Conservation (phyloP, 2,888 invertebrate species). For the Mellilla xanthometata region DNA sequence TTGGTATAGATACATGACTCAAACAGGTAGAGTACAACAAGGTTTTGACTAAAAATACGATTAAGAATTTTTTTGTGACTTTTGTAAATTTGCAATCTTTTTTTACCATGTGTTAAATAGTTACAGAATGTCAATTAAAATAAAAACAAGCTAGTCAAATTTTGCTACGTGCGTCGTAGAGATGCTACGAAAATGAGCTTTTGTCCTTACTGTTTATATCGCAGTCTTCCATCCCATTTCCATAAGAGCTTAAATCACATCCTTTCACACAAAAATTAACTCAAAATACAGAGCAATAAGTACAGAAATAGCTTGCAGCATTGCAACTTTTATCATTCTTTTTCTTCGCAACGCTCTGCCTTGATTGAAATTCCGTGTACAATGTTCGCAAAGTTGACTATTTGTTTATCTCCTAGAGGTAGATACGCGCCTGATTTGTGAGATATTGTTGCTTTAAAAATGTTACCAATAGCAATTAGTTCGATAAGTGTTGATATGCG, state of each 20-base stretch:
- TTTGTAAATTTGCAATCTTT: too few species aligned
- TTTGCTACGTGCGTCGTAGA: too few species aligned
- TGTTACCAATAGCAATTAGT: constrained; percentile 67
- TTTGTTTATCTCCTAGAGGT: constrained; percentile 69
- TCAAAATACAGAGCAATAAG: constrained; percentile 10
- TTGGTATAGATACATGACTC: too few species aligned
- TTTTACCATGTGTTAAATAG: too few species aligned
- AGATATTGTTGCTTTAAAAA: constrained; percentile 56
- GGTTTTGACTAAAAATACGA: too few species aligned
- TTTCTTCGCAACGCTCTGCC: constrained; percentile 27
- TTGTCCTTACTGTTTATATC: constrained; percentile 10
- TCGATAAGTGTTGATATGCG: constrained; percentile 66
- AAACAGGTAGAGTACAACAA: too few species aligned
- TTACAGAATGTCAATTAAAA: too few species aligned
- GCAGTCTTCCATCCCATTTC: background rate
- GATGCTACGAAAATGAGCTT: background rate
- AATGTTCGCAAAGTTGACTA: constrained; percentile 69
- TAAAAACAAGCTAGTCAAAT: too few species aligned
- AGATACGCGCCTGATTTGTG: constrained; percentile 68
- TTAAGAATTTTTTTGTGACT: too few species aligned
- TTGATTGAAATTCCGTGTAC: constrained; percentile 82
- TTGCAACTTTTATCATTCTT: constrained; percentile 30
- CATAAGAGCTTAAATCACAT: constrained; percentile 3
- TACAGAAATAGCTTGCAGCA: constrained; percentile 22
- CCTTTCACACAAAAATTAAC: constrained; percentile 1